These are phyloP conservation scores for Drosophila sp. DNA, from an alignment of 1,140 invertebrate genomes.

Conservation along the genomic window DNA sequence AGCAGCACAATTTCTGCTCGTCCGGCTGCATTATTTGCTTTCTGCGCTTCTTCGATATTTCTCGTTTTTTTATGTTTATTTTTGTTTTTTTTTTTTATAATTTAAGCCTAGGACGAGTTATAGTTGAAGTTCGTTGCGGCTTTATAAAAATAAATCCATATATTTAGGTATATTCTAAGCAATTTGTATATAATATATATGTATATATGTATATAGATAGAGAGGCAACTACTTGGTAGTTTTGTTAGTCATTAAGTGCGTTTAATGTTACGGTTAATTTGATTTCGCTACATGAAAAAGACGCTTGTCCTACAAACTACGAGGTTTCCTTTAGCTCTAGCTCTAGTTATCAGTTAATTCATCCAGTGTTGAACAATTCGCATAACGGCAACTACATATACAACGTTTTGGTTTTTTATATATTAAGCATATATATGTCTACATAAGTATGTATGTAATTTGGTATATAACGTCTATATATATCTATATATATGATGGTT, in stretches of 20 bases:
- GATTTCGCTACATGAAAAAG: conserved; percentile 67
- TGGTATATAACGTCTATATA: conserved; percentile 45
- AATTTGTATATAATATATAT: conserved; percentile 71
- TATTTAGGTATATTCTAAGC: conserved; percentile 60
- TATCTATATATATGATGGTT: conserved; percentile 30
- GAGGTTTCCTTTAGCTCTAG: conserved; percentile 79
- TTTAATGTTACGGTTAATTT: conserved; percentile 65
- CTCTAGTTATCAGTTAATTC: conserved; percentile 61
- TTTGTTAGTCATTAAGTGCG: conserved; percentile 71
- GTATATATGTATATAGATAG: conserved; percentile 64
- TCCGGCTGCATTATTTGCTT: conserved; percentile 67
- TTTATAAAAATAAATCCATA: conserved; percentile 82
- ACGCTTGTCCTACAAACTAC: conserved; percentile 75
- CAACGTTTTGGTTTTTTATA: conserved; percentile 48
- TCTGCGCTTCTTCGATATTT: conserved; percentile 32
- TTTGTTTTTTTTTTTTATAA: conserved; percentile 36
- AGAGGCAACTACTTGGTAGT: conserved; percentile 82
- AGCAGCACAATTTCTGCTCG: conserved; percentile 43
- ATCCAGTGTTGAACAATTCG: conserved; percentile 63
- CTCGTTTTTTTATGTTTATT: neutral
- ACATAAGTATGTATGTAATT: conserved; percentile 22
- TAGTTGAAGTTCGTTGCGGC: conserved; percentile 49
- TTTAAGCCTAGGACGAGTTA: conserved; percentile 57
- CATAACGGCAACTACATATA: conserved; percentile 67
- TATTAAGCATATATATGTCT: conserved; percentile 38